Evolutionary conservation across 2,888 invertebrate genomes (phyloP), one percentile per base, ranked within the genome.

Genomic region (Ceraclea dissimilis): DNA sequence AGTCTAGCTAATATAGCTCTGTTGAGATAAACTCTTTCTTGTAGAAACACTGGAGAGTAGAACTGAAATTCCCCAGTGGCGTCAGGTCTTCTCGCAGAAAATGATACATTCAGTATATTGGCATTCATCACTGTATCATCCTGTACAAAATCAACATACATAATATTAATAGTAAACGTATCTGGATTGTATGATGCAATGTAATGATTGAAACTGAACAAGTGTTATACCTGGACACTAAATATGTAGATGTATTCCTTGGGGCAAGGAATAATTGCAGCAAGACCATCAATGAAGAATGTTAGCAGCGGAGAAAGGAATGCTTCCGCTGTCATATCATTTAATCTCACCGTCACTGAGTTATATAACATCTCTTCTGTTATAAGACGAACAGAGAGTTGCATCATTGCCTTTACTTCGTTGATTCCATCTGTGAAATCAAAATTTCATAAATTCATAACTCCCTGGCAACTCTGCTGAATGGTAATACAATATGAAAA

Each of bases 301-400:
- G 86, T 84, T 13, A 93, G 75, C 11, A 96, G 71, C 0, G 93
- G 94, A 1, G 94, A 93, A 1, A 97, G 78, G 69, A 97, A 96
- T 2, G 90, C 89, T 64, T 93, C 90, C 50, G 90, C 89, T 0
- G 93, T 93, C 91, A 96, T 94, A 66, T 93, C 92, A 68, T 91
- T 90, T 17, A 97, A 74, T 2, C 95, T 82, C 0, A 98, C 89
- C 0, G 96, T 96, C 43, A 97, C 93, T 0, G 95, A 94, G 71
- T 93, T 94, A 67, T 88, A 86, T 1, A 97, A 75, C 93, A 97
- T 96, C 64, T 93, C 90, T 67, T 93, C 92, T 0, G 95, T 95
- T 58, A 98, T 91, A 22, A 96, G 78, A 1, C 93, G 81, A 0
- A 96, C 95, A 1, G 87, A 85, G 0, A 97, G 79, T 59, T 89